These are phyloP conservation scores for Callionymus lyra DNA, from an alignment of 2,113 vertebrate species.

Conservation along the genomic window DNA sequence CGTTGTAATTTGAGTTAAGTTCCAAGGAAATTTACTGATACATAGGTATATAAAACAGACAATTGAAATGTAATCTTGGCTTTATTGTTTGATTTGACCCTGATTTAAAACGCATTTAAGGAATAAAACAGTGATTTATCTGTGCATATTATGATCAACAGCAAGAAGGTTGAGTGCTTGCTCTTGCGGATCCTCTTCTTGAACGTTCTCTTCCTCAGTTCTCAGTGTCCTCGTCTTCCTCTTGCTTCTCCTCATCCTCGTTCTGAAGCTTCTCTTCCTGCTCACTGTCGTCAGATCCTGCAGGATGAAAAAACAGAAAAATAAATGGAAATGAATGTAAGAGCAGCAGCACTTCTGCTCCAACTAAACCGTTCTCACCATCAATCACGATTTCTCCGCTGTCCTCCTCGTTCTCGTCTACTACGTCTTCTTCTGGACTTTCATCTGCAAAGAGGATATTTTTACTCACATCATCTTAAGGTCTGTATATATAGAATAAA, in stretches of 20 bases:
- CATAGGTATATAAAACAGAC: conserved; percentile 34
- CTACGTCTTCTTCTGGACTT: conserved; percentile 29
- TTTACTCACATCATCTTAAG: too few relatives aligned
- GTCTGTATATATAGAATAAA: too few relatives aligned
- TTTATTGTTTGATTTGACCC: conserved; percentile 44
- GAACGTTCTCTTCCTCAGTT: conserved; percentile 27
- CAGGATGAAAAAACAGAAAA: conserved; percentile 3
- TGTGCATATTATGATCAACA: conserved; percentile 56
- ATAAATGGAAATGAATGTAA: not conserved
- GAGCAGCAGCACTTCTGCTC: not conserved
- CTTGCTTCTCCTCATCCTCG: conserved; percentile 22
- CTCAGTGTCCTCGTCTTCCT: conserved; percentile 1
- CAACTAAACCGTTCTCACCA: conserved; percentile 35
- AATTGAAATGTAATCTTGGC: conserved; percentile 35
- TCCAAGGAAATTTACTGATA: too few relatives aligned
- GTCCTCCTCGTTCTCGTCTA: conserved; percentile 42
- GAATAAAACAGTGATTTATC: conserved; percentile 27
- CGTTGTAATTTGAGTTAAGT: too few relatives aligned
- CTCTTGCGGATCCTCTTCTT: conserved; percentile 27
- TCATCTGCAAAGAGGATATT: conserved; percentile 53
- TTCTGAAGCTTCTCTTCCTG: conserved; percentile 23
- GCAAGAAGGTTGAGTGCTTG: conserved; percentile 24
- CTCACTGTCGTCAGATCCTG: conserved; percentile 65
- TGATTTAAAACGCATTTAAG: conserved; percentile 40
- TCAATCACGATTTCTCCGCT: conserved; percentile 61